phyloP scores from a whole-genome alignment of 2,888 invertebrate genomes.

The Pollenia amentaria region DNA sequence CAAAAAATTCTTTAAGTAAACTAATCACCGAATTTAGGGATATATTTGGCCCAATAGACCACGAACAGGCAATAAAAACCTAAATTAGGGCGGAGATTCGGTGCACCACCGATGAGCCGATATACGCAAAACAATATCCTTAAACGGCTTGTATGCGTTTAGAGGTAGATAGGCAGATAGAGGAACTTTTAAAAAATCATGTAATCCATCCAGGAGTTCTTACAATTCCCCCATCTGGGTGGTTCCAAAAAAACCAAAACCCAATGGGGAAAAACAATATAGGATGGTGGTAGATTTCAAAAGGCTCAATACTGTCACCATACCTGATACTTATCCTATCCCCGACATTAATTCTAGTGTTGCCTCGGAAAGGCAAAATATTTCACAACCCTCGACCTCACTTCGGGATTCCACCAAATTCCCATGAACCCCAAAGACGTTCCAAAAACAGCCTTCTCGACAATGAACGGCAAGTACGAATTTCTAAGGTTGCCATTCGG shows the following conservation, averaged over 20 bases:
- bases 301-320: constrained; percentile 67
- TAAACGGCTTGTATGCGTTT: too few species aligned
- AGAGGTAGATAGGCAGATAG: too few species aligned
- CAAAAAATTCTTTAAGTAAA: background rate
- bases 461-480: background rate
- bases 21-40: constrained; percentile 1
- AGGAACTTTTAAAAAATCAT: constrained; percentile 77
- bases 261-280: too few species aligned
- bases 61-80: constrained; percentile 1
- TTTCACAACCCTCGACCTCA: constrained; percentile 75
- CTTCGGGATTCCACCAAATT: constrained; percentile 75
- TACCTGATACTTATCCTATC: constrained; percentile 71
- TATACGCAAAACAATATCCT: too few species aligned
- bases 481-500: background rate
- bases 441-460: background rate
- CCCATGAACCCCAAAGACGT: constrained; percentile 59
- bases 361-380: constrained; percentile 73
- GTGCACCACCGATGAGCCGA: too few species aligned
- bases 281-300: too few species aligned
- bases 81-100: background rate
- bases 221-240: constrained; percentile 68
- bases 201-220: constrained; percentile 78
- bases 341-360: constrained; percentile 71
- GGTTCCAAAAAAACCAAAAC: too few species aligned
- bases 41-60: constrained; percentile 12